Evolutionary conservation across 2,113 vertebrate species (phyloP).

Genomic region (Platichthys flesus): DNA sequence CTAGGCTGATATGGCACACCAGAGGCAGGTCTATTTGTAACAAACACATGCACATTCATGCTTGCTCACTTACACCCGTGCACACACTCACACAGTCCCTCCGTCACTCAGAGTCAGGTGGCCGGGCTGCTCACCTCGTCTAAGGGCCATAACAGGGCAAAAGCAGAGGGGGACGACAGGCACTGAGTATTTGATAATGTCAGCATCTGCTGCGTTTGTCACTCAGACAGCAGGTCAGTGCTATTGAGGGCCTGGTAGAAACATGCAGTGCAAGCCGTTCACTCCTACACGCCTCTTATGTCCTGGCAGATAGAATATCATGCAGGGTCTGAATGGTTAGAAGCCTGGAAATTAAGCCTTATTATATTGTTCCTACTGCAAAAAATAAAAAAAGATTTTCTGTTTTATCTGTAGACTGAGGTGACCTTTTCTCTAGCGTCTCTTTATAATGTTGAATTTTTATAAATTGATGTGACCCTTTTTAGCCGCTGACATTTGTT

Average conservation of each 20-base stretch:
- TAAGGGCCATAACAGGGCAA: slow-evolving; percentile 97
- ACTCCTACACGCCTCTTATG: slow-evolving; percentile 37
- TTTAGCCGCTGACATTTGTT: slow-evolving; percentile 10
- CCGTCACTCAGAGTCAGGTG: slow-evolving; percentile 73
- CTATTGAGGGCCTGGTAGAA: slow-evolving; percentile 65
- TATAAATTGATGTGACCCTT: slow-evolving; percentile 1
- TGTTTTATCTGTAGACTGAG: neutral
- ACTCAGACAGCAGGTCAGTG: slow-evolving; percentile 84
- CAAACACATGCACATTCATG: slow-evolving; percentile 67
- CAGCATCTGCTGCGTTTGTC: slow-evolving; percentile 98
- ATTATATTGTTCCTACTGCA: neutral
- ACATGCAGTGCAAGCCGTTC: slow-evolving; percentile 51
- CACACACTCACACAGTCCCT: slow-evolving; percentile 31
- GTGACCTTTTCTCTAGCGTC: slow-evolving; percentile 3
- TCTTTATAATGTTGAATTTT: slow-evolving; percentile 11
- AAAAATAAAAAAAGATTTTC: slow-evolving; percentile 1
- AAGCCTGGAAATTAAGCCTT: slow-evolving; percentile 4
- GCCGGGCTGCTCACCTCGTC: slow-evolving; percentile 84
- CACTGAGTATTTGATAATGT: slow-evolving; percentile 95
- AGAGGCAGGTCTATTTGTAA: slow-evolving; percentile 79
- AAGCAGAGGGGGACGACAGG: slow-evolving; percentile 81
- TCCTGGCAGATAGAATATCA: slow-evolving; percentile 44
- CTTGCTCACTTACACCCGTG: slow-evolving; percentile 53
- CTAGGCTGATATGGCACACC: slow-evolving; percentile 75
- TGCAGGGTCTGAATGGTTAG: slow-evolving; percentile 7